Evolutionary conservation across 2,113 vertebrate species (phyloP), one percentile per base, ranked within the genome.

Genomic region (Channa maculata): DNA sequence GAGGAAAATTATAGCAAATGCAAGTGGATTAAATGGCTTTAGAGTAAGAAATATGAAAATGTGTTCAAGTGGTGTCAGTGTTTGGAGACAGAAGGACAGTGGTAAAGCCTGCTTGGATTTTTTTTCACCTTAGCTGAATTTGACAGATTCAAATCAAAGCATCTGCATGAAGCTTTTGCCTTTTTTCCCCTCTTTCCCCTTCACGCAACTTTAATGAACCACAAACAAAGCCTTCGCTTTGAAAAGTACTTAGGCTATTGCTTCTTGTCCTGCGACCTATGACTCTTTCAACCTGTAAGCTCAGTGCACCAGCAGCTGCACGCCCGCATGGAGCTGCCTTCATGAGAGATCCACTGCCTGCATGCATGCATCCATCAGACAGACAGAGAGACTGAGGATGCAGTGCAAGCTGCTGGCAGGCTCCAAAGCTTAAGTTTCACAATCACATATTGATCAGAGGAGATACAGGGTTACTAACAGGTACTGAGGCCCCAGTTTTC

Each of bases 231-330:
- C 13, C 8, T 77, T 39, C 4, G 70, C 79, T 88, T 84, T 82
- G 69, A 87, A 76, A 71, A 65, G 71, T 53, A 55, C 41, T 55
- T 57, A 67, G 61, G 69, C 65, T 52, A 62, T 46, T 49, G 79
- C 64, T 48, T 71, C 66, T 72, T 68, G 58, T 78, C 65, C 74
- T 76, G 75, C 59, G 62, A 34, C 68, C 49, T 2, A 2, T 83
- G 86, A 91, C 86, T 90, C 88, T 90, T 92, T 93, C 84, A 93
- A 90, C 87, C 87, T 87, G 91, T 87, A 92, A 90, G 88, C 89
- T 91, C 88, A 93, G 65, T 89, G 87, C 88, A 84, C 84, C 89
- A 87, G 90, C 94, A 95, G 94, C 93, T 94, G 93, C 82, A 80
- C 76, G 63, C 93, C 94, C 91, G 90, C 93, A 94, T 94, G 68